Evolutionary conservation across 2,888 invertebrate species (phyloP).

Genomic region (Dicranocentrus wangi): DNA sequence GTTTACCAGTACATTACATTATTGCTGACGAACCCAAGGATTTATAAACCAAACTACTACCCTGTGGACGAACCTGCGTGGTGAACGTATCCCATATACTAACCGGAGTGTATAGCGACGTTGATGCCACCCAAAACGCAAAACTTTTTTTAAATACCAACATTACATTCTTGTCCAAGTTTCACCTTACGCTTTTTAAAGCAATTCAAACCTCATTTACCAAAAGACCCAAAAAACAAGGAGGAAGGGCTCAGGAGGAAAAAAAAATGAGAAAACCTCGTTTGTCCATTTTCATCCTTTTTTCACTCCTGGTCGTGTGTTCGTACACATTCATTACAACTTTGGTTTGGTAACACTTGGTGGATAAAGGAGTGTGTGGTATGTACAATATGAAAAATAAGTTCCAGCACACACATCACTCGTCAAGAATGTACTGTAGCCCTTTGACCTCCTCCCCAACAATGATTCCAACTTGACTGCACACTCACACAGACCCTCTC

Average conservation of each 20-base stretch:
- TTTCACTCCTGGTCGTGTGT: neutral
- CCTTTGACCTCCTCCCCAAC: conserved; percentile 44
- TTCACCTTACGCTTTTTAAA: conserved; percentile 38
- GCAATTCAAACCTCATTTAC: conserved; percentile 61
- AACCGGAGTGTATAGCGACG: neutral
- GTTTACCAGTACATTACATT: too few species aligned
- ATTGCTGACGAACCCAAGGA: too few species aligned
- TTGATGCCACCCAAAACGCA: conserved; percentile 55
- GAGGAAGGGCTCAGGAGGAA: conserved; percentile 20
- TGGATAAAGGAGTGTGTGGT: neutral
- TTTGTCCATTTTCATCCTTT: conserved; percentile 58
- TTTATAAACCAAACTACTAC: too few species aligned
- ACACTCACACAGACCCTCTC: neutral
- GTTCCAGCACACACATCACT: conserved; percentile 39
- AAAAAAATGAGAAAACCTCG: conserved; percentile 13
- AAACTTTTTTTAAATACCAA: neutral
- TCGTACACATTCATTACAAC: neutral
- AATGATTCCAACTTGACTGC: conserved; percentile 9
- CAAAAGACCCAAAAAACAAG: conserved; percentile 19
- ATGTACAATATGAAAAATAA: conserved; percentile 3
- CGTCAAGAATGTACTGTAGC: conserved; percentile 43
- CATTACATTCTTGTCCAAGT: neutral
- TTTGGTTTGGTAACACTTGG: neutral
- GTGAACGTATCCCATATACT: neutral
- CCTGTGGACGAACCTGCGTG: too few species aligned